Percentiles rank a stretch among this genome's conserved stretches.
Conservation (phyloP, 2,888 invertebrate genomes). For the Rhopalosiphum nymphaeae region DNA sequence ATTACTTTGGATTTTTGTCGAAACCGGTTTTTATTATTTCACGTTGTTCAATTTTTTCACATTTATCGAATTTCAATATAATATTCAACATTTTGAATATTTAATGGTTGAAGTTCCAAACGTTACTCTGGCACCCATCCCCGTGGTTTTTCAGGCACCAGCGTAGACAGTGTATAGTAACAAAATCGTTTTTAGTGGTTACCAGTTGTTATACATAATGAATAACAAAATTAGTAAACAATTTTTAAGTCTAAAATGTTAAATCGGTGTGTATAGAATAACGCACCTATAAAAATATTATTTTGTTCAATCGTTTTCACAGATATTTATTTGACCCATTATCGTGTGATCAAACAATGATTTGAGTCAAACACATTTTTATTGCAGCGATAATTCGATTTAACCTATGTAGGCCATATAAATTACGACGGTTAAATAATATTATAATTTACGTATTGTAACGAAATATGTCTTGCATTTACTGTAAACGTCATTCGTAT, state of each 20-base stretch:
- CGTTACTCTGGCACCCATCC: not conserved
- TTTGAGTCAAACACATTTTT: not conserved
- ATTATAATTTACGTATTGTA: too few species aligned
- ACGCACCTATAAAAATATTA: too few species aligned
- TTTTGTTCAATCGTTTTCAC: not conserved
- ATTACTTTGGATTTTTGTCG: not conserved
- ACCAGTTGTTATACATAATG: not conserved
- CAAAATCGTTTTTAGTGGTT: not conserved
- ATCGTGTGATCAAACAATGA: not conserved
- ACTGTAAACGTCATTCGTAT: not conserved
- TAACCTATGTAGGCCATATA: not conserved
- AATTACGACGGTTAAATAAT: not conserved
- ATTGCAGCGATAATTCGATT: not conserved
- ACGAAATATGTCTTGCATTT: not conserved
- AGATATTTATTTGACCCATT: not conserved
- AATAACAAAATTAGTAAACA: not conserved
- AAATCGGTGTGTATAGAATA: not conserved
- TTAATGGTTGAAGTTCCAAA: not conserved
- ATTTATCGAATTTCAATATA: not conserved
- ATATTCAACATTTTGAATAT: not conserved
- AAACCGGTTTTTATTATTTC: not conserved
- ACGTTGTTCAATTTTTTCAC: not conserved
- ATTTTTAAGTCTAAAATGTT: not conserved
- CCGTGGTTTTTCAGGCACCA: not conserved
- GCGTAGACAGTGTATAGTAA: not conserved